phyloP scores from a whole-genome alignment of 2,797 vertebrate species.

The Enteromius radiatus region DNA sequence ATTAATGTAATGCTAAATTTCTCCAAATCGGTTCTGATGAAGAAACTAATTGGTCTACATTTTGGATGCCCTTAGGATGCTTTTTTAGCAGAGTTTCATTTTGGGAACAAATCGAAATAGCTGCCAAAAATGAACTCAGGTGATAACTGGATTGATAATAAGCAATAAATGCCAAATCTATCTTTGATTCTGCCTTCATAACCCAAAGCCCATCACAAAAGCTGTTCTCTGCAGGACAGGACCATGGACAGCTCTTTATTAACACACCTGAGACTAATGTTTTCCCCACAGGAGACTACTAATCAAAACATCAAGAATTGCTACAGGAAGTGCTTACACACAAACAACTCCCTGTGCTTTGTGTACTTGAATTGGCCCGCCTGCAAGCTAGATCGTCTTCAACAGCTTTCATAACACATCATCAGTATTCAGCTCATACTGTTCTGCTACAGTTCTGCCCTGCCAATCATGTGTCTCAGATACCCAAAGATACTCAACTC shows the following conservation, averaged over 20 bases:
- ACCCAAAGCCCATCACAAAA: background rate
- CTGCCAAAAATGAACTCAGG: background rate
- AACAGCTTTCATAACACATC: slow-evolving; percentile 13
- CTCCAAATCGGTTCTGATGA: background rate
- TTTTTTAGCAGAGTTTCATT: background rate
- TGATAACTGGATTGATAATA: too few species aligned
- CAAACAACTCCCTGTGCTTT: slow-evolving; percentile 2
- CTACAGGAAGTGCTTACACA: slow-evolving; percentile 24
- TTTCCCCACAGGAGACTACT: background rate
- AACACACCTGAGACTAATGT: slow-evolving; percentile 21
- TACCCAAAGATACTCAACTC: too few species aligned
- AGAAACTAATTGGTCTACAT: background rate
- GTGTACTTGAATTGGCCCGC: slow-evolving; percentile 14
- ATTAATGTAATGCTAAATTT: background rate
- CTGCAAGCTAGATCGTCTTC: background rate
- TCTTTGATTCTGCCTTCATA: background rate
- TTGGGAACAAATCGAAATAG: background rate
- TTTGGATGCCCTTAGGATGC: background rate
- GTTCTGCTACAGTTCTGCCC: slow-evolving; percentile 1
- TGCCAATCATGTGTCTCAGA: slow-evolving; percentile 32
- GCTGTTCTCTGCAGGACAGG: background rate
- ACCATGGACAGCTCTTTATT: slow-evolving; percentile 30
- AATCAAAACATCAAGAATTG: slow-evolving; percentile 13
- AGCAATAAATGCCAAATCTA: background rate
- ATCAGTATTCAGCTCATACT: slow-evolving; percentile 44